Conservation (phyloP, 2,888 invertebrate species). For the Melanotus villosus region DNA sequence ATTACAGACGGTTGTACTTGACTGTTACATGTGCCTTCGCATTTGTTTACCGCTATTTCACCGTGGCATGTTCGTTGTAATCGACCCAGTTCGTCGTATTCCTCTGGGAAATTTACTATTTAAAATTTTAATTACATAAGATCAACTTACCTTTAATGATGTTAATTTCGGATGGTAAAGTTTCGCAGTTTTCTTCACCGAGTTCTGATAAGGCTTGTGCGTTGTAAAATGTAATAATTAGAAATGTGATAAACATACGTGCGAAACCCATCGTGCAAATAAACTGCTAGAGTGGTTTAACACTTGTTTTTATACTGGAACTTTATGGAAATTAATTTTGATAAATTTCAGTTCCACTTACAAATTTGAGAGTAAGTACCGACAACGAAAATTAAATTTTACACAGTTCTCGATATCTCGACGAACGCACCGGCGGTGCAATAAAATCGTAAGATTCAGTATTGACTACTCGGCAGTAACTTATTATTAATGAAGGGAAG, state of each 20-base stretch:
- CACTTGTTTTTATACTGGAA: conserved; percentile 41
- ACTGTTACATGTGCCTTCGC: conserved; percentile 93
- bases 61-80: conserved; percentile 90
- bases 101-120: conserved; percentile 73
- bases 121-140: background rate
- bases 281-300: conserved; percentile 25
- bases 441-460: background rate
- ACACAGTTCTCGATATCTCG: no score
- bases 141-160: conserved; percentile 81
- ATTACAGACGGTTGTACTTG: conserved; percentile 93
- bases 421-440: no score
- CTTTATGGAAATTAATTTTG: conserved; percentile 44
- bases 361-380: no score
- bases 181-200: conserved; percentile 86
- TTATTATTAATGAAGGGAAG: conserved; percentile 37
- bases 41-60: conserved; percentile 92
- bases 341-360: conserved; percentile 15
- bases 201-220: conserved; percentile 58
- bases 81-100: conserved; percentile 89
- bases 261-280: conserved; percentile 33
- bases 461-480: background rate
- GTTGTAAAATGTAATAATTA: conserved; percentile 8
- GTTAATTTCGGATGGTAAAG: conserved; percentile 88
- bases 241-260: conserved; percentile 16
- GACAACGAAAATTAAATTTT: no score